These are phyloP conservation scores for Crotophaga sulcirostris DNA, from an alignment of 2,113 vertebrate species.

Conservation along the genomic window DNA sequence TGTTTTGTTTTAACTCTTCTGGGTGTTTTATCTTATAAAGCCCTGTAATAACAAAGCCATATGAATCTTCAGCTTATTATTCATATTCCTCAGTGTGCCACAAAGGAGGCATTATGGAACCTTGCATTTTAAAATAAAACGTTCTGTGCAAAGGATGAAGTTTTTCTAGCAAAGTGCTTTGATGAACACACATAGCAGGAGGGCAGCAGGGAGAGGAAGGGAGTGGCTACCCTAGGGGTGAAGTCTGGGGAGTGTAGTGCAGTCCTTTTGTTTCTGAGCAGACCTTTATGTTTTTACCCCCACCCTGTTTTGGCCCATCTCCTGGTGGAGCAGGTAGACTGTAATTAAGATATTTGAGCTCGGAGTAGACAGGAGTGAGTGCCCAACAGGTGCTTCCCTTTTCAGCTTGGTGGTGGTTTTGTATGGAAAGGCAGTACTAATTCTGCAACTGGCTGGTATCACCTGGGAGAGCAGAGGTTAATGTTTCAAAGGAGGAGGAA, in stretches of 20 bases:
- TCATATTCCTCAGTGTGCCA: slow-evolving; percentile 26
- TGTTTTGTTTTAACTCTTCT: slow-evolving; percentile 37
- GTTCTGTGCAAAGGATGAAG: not conserved
- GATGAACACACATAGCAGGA: not conserved
- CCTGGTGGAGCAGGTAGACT: not conserved
- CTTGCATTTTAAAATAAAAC: slow-evolving; percentile 32
- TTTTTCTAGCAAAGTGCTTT: not conserved
- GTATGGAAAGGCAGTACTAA: not conserved
- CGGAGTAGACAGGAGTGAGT: not conserved
- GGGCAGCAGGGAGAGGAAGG: not conserved
- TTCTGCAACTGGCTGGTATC: not conserved
- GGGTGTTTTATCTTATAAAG: slow-evolving; percentile 34
- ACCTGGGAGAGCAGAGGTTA: slow-evolving; percentile 48
- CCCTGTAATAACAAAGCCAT: slow-evolving; percentile 44
- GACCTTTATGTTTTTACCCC: not conserved
- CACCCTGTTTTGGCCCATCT: not conserved
- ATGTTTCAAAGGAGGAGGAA: slow-evolving; percentile 35
- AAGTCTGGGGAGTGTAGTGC: not conserved
- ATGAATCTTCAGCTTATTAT: slow-evolving; percentile 39
- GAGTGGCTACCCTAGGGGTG: not conserved
- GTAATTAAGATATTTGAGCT: not conserved
- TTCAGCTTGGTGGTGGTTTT: not conserved
- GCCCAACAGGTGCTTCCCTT: not conserved
- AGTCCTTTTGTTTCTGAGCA: not conserved
- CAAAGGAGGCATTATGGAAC: slow-evolving; percentile 24